Percentiles rank a stretch among this genome's conserved stretches.
Conservation (phyloP, 2,888 invertebrate species). For the Volucella bombylans region DNA sequence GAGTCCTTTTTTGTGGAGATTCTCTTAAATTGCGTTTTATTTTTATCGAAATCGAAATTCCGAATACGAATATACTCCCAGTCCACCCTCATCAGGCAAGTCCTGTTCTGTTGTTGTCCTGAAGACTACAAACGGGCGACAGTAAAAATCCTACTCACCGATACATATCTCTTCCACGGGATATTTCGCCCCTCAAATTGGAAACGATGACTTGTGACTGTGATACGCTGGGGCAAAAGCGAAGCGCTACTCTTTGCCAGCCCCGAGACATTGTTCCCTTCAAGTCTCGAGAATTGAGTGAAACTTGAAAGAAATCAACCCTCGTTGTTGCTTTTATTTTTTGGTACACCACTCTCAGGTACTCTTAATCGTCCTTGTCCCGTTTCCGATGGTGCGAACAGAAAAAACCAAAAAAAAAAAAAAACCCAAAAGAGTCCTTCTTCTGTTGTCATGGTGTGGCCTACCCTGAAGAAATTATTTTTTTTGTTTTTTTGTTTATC, state of each 20-base stretch:
- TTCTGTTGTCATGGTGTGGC: background rate
- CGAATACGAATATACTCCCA: too few species aligned
- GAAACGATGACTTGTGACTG: slow-evolving; percentile 9
- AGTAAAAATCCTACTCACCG: background rate
- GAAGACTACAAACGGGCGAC: too few species aligned
- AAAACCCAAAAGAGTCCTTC: background rate
- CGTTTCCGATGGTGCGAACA: background rate
- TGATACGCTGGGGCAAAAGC: background rate
- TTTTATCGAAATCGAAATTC: background rate
- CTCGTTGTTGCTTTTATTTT: background rate
- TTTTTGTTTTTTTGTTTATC: too few species aligned
- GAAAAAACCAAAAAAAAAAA: background rate
- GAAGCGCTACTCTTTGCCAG: slow-evolving; percentile 25
- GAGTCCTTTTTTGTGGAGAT: slow-evolving; percentile 19
- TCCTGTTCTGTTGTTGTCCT: too few species aligned
- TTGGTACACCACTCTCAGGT: slow-evolving; percentile 3
- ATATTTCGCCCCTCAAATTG: slow-evolving; percentile 2
- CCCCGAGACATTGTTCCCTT: slow-evolving; percentile 14
- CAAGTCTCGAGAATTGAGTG: slow-evolving; percentile 13
- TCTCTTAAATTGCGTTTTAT: slow-evolving; percentile 34
- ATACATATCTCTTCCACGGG: background rate
- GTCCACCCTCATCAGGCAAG: too few species aligned
- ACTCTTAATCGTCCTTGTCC: slow-evolving; percentile 17
- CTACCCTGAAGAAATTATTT: too few species aligned
- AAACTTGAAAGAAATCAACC: background rate